These are phyloP conservation scores for Sebastes hubbsi DNA, from an alignment of 2,797 vertebrate species.

Conservation along the genomic window DNA sequence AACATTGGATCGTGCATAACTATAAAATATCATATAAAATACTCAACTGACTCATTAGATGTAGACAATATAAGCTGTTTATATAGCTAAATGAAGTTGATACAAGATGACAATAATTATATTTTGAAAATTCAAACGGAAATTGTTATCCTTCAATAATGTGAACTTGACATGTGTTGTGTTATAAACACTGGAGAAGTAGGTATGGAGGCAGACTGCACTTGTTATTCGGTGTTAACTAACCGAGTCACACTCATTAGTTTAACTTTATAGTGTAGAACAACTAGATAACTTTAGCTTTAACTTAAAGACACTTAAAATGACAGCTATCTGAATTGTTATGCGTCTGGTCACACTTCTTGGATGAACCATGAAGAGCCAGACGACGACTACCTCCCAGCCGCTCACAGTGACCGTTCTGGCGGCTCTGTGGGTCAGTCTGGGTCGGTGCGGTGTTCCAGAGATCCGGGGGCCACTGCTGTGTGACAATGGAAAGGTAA, in stretches of 20 bases:
- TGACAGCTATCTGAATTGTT: background rate
- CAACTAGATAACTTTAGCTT: background rate
- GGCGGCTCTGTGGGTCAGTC: constrained; percentile 58
- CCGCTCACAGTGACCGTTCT: constrained; percentile 38
- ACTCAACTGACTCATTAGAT: accelerated
- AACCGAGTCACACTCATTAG: background rate
- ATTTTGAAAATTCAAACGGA: constrained; percentile 22
- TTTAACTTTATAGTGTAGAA: background rate
- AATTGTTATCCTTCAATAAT: background rate
- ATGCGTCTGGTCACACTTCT: background rate
- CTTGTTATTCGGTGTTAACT: background rate
- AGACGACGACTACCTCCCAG: background rate
- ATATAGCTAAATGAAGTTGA: too few species aligned
- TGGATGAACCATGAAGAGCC: constrained; percentile 42
- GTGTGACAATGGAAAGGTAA: constrained; percentile 81
- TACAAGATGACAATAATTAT: accelerated
- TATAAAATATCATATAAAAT: accelerated
- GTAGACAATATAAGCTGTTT: accelerated
- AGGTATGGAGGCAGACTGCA: background rate
- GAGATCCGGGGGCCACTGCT: background rate
- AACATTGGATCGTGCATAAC: accelerated
- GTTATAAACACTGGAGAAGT: background rate
- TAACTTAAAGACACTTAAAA: background rate
- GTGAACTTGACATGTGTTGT: background rate
- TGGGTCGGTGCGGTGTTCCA: constrained; percentile 22